Evolutionary conservation across 2,113 vertebrate genomes (phyloP).

Genomic region (Ammodytes dubius): DNA sequence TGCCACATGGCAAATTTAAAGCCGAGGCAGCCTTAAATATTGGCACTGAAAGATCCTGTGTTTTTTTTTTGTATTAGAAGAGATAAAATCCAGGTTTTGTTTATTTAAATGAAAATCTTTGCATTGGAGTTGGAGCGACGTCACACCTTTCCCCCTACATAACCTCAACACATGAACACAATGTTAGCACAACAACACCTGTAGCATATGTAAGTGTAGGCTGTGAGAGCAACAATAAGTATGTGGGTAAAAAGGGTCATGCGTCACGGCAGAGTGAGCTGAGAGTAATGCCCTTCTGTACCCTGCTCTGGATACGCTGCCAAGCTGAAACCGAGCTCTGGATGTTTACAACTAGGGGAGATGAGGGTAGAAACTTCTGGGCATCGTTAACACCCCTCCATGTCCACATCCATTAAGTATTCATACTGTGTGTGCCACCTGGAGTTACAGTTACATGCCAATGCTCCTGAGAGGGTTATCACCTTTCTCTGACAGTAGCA

Average conservation of each 20-base stretch:
- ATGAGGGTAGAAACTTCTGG: constrained; percentile 83
- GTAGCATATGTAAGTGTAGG: constrained; percentile 6
- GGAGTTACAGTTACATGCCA: constrained; percentile 87
- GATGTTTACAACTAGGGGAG: constrained; percentile 76
- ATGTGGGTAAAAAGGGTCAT: constrained; percentile 48
- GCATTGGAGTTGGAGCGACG: background rate
- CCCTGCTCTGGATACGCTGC: constrained; percentile 68
- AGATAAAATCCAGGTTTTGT: constrained; percentile 32
- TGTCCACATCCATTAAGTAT: constrained; percentile 86
- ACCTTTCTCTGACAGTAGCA: constrained; percentile 82
- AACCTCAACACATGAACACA: constrained; percentile 27
- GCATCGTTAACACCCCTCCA: constrained; percentile 84
- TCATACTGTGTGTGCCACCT: constrained; percentile 86
- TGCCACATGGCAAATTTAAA: constrained; percentile 70
- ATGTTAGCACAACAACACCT: constrained; percentile 33
- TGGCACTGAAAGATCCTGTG: background rate
- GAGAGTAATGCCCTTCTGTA: constrained; percentile 71
- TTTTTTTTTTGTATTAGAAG: constrained; percentile 2
- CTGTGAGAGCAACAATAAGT: constrained; percentile 27
- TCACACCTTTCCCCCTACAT: constrained; percentile 13
- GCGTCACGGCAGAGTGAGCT: constrained; percentile 65
- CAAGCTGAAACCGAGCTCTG: constrained; percentile 76
- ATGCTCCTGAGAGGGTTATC: constrained; percentile 81
- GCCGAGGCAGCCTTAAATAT: background rate
- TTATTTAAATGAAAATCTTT: constrained; percentile 10